Evolutionary conservation across 2,113 vertebrate species (phyloP).

Genomic region (Macrotus californicus): DNA sequence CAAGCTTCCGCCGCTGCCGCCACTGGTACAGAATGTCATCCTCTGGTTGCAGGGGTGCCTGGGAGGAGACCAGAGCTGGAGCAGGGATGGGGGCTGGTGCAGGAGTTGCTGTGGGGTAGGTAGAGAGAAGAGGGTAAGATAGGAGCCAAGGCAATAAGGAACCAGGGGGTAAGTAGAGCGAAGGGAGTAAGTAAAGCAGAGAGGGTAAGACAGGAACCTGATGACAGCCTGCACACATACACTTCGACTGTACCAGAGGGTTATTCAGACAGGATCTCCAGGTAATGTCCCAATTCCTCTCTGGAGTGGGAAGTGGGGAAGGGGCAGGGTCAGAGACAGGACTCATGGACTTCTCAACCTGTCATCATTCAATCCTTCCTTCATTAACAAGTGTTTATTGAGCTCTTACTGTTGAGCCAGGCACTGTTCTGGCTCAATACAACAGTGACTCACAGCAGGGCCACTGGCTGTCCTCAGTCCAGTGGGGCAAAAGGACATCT

Average conservation of each 20-base stretch:
- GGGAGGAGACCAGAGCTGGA: background rate
- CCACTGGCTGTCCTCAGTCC: background rate
- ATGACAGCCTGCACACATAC: background rate
- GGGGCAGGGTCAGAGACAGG: background rate
- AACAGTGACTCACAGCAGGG: background rate
- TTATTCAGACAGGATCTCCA: background rate
- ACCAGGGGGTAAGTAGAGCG: background rate
- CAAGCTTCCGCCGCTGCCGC: conserved; percentile 88
- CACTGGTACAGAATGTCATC: conserved; percentile 93
- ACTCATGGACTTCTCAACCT: background rate
- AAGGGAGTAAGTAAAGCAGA: background rate
- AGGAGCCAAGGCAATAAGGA: background rate
- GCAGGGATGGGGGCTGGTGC: background rate
- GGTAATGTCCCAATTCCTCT: background rate
- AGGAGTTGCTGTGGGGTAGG: background rate
- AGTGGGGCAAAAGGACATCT: background rate
- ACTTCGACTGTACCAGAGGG: accelerated
- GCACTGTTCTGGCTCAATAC: background rate
- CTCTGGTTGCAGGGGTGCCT: conserved; percentile 72
- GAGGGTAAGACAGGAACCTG: background rate
- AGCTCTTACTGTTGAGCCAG: background rate
- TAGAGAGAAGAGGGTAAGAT: background rate
- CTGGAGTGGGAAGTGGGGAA: background rate
- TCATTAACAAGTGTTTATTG: background rate
- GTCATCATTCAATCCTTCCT: background rate